Conservation (phyloP, 2,797 vertebrate genomes). For the Chelon labrosus region DNA sequence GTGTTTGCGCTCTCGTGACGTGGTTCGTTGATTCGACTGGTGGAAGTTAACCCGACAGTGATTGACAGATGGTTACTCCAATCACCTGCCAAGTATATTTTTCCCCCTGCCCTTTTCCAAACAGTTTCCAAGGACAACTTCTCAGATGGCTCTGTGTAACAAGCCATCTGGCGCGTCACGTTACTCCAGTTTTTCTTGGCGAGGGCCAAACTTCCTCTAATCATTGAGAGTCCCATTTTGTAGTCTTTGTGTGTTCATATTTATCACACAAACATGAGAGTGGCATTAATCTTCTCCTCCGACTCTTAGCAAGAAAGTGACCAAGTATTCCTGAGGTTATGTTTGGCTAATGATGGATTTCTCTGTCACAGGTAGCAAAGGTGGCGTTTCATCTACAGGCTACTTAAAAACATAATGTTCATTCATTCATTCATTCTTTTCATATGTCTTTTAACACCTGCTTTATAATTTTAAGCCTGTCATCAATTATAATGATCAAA, state of each 20-base stretch:
- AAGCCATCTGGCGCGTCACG: too few relatives aligned
- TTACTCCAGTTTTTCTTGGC: constrained; percentile 7
- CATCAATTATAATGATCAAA: constrained; percentile 15
- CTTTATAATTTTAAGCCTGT: constrained; percentile 9
- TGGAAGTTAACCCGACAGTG: too few relatives aligned
- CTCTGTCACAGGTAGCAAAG: constrained; percentile 18
- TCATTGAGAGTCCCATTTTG: constrained; percentile 1
- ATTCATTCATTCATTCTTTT: not conserved
- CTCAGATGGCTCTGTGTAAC: too few relatives aligned
- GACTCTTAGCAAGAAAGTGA: constrained; percentile 7
- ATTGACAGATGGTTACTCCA: too few relatives aligned
- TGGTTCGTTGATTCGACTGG: too few relatives aligned
- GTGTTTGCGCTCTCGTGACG: too few relatives aligned
- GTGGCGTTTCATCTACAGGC: not conserved
- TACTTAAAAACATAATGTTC: constrained; percentile 1
- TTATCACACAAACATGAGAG: not conserved
- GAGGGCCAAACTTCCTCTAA: not conserved
- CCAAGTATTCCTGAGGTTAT: constrained; percentile 10
- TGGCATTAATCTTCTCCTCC: constrained; percentile 15
- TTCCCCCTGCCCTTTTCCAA: too few relatives aligned
- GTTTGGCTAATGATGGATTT: not conserved
- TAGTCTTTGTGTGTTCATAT: constrained; percentile 6
- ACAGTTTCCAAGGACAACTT: too few relatives aligned
- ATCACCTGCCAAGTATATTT: too few relatives aligned
- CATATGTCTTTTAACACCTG: constrained; percentile 19